Evolutionary conservation across 1,140 invertebrate species (phyloP).

Genomic region (Diorhabda sublineata): DNA sequence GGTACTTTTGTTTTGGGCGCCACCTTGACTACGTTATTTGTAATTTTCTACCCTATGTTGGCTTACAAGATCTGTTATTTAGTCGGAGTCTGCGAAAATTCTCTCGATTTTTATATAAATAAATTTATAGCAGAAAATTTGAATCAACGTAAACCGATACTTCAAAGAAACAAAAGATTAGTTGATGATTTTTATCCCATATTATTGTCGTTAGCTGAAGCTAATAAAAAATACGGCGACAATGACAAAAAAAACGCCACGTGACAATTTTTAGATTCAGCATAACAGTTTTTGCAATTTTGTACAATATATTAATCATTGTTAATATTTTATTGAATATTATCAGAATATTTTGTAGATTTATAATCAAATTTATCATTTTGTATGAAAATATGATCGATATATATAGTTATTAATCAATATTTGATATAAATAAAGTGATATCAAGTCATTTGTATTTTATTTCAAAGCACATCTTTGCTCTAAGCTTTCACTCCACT

Average conservation of each 20-base stretch:
- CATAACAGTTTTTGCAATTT: too few relatives aligned
- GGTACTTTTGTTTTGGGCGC: constrained; percentile 26
- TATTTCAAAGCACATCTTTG: too few relatives aligned
- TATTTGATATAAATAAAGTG: too few relatives aligned
- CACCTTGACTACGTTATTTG: constrained; percentile 26
- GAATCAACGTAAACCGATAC: not conserved
- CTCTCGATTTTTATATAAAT: constrained; percentile 34
- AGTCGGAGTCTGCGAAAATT: constrained; percentile 37
- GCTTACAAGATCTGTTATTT: constrained; percentile 40
- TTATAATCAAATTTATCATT: too few relatives aligned
- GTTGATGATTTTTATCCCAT: constrained; percentile 8
- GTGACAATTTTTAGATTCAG: too few relatives aligned
- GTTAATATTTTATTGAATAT: too few relatives aligned
- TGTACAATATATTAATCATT: too few relatives aligned
- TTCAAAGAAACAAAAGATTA: not conserved
- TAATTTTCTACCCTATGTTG: constrained; percentile 31
- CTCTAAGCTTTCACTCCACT: too few relatives aligned
- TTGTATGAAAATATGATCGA: too few relatives aligned
- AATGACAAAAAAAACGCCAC: not conserved
- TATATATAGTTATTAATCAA: too few relatives aligned
- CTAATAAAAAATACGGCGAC: constrained; percentile 5
- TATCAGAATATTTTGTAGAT: too few relatives aligned
- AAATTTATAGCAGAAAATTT: constrained; percentile 15
- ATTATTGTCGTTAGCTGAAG: constrained; percentile 1
- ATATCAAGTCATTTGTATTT: too few relatives aligned